A percentile compares a stretch with the other conserved stretches of the same genome.
phyloP scores from a whole-genome alignment of 2,888 invertebrate species.

The Drosophila longiperda region DNA sequence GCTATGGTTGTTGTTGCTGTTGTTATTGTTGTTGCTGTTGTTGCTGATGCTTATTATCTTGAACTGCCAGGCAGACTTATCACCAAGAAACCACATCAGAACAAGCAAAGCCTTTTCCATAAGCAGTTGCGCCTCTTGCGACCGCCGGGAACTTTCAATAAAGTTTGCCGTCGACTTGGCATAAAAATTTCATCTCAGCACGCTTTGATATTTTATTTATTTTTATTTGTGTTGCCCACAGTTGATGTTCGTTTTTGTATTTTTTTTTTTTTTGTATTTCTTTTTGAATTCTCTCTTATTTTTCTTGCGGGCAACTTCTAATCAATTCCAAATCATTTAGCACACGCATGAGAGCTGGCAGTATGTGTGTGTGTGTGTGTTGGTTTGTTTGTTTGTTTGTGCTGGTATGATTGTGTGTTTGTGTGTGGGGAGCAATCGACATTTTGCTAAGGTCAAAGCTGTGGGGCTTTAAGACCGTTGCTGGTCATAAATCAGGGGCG shows the following conservation, averaged over 20 bases:
- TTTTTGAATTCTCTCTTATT: slow-evolving; percentile 23
- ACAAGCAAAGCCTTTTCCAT: slow-evolving; percentile 48
- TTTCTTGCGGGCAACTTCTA: slow-evolving; percentile 59
- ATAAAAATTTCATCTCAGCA: slow-evolving; percentile 73
- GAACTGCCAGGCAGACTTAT: slow-evolving; percentile 40
- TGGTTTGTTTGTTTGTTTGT: neutral
- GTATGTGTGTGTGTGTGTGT: slow-evolving; percentile 15
- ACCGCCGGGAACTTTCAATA: slow-evolving; percentile 65
- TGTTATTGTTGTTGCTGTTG: slow-evolving; percentile 20
- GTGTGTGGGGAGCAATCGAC: slow-evolving; percentile 34
- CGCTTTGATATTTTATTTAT: slow-evolving; percentile 77
- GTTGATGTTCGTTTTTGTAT: slow-evolving; percentile 8
- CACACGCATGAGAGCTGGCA: slow-evolving; percentile 77
- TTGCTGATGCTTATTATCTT: slow-evolving; percentile 66
- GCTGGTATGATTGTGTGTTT: neutral
- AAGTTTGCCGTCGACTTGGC: slow-evolving; percentile 59
- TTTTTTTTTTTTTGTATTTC: slow-evolving; percentile 11
- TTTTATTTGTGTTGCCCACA: slow-evolving; percentile 64
- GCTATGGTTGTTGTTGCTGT: slow-evolving; percentile 17
- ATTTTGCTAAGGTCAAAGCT: slow-evolving; percentile 69
- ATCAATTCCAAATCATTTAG: slow-evolving; percentile 77
- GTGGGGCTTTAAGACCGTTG: slow-evolving; percentile 62
- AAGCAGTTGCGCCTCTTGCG: slow-evolving; percentile 40
- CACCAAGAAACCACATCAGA: slow-evolving; percentile 28
- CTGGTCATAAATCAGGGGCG: slow-evolving; percentile 73